Evolutionary conservation across 2,113 vertebrate genomes (phyloP).

Genomic region (Mola mola): DNA sequence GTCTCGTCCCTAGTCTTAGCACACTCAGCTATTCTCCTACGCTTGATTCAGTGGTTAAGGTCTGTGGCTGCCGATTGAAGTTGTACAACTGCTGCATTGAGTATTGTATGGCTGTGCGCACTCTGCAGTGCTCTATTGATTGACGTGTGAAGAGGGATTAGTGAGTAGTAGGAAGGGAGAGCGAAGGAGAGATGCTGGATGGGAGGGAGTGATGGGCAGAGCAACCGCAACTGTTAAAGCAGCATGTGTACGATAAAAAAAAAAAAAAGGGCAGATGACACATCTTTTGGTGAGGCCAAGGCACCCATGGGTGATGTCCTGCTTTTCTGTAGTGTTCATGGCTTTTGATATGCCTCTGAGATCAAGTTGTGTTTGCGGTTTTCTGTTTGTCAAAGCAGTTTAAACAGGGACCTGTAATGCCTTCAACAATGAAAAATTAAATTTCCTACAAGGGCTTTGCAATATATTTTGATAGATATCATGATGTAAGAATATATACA

Average conservation of each 20-base stretch:
- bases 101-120: conserved; percentile 63
- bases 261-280: conserved; percentile 61
- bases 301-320: conserved; percentile 31
- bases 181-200: conserved; percentile 19
- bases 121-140: conserved; percentile 78
- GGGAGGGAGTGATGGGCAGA: conserved; percentile 14
- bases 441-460: too few species aligned
- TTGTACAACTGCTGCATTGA: conserved; percentile 72
- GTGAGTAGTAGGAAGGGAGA: conserved; percentile 50
- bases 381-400: too few species aligned
- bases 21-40: conserved; percentile 48
- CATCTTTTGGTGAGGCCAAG: conserved; percentile 34
- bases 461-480: too few species aligned
- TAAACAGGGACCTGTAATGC: too few species aligned
- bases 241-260: conserved; percentile 49
- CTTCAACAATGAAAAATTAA: neutral
- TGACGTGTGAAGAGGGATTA: conserved; percentile 78
- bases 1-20: conserved; percentile 56
- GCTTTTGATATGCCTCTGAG: conserved; percentile 19
- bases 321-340: conserved; percentile 35
- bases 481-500: too few species aligned
- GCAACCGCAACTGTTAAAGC: conserved; percentile 47
- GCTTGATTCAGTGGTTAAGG: conserved; percentile 72
- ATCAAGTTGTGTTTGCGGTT: conserved; percentile 19
- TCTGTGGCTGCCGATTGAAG: conserved; percentile 71